A percentile compares a stretch with the other conserved stretches of the same genome.
phyloP scores from a whole-genome alignment of 2,797 vertebrate genomes.

The Phylloscopus collybita region DNA sequence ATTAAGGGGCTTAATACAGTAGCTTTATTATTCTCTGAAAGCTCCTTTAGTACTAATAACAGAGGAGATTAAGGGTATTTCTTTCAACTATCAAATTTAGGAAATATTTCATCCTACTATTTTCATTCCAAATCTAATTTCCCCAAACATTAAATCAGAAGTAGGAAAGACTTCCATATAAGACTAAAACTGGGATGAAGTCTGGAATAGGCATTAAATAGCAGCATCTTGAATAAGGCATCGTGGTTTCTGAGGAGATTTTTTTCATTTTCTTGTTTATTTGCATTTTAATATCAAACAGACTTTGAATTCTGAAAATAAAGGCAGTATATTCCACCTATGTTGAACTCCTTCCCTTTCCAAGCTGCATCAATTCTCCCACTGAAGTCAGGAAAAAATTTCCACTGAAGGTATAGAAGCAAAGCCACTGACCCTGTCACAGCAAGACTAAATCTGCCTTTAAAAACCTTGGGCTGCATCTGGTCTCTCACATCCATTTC shows the following conservation, averaged over 20 bases:
- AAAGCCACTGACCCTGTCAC: neutral
- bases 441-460: neutral
- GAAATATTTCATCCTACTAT: neutral
- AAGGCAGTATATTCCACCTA: neutral
- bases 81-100: neutral
- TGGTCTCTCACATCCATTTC: neutral
- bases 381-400: neutral
- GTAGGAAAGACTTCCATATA: neutral
- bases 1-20: conserved; percentile 10
- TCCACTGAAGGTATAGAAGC: neutral
- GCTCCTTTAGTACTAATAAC: conserved; percentile 32
- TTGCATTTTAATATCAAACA: neutral
- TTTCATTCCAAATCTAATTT: conserved; percentile 36
- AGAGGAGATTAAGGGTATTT: conserved; percentile 28
- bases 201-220: neutral
- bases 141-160: conserved; percentile 24
- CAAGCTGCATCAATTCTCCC: neutral
- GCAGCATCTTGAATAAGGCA: neutral
- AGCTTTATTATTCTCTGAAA: conserved; percentile 34
- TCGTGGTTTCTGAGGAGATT: neutral
- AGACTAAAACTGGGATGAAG: neutral
- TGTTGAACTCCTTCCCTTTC: neutral
- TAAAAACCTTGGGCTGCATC: neutral
- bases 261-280: neutral
- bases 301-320: neutral